phyloP scores from a whole-genome alignment of 2,113 vertebrate species.

The Tricholaema leucomelas region DNA sequence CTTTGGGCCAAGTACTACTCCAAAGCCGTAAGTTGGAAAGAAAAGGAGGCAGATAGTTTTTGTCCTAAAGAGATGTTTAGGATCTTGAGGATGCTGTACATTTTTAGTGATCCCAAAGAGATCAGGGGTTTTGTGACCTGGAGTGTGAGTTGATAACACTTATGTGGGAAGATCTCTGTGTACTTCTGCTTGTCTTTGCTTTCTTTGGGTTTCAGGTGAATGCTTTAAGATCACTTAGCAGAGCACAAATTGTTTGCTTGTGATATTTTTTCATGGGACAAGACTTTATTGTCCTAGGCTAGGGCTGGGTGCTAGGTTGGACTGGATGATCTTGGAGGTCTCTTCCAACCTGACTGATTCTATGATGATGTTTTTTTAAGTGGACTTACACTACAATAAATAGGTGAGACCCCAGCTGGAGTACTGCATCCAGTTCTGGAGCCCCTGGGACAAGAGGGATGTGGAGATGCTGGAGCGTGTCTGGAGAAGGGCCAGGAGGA shows the following conservation, averaged over 20 bases:
- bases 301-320: too few species aligned
- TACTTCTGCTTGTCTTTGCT: not conserved
- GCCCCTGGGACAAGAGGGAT: too few species aligned
- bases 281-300: too few species aligned
- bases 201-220: not conserved
- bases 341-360: too few species aligned
- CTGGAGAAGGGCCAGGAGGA: too few species aligned
- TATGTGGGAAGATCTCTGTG: not conserved
- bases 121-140: not conserved
- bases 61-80: not conserved
- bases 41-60: not conserved
- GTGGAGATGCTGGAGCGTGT: too few species aligned
- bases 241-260: not conserved
- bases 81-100: rapidly evolving
- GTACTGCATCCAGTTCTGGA: too few species aligned
- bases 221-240: not conserved
- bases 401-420: too few species aligned
- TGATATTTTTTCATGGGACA: not conserved
- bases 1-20: not conserved
- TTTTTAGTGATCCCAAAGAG: not conserved
- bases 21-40: not conserved
- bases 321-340: too few species aligned
- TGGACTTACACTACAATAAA: not conserved
- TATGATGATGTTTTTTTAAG: too few species aligned
- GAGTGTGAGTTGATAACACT: not conserved